phyloP scores from a whole-genome alignment of 2,113 vertebrate species.

The Octodon degus region DNA sequence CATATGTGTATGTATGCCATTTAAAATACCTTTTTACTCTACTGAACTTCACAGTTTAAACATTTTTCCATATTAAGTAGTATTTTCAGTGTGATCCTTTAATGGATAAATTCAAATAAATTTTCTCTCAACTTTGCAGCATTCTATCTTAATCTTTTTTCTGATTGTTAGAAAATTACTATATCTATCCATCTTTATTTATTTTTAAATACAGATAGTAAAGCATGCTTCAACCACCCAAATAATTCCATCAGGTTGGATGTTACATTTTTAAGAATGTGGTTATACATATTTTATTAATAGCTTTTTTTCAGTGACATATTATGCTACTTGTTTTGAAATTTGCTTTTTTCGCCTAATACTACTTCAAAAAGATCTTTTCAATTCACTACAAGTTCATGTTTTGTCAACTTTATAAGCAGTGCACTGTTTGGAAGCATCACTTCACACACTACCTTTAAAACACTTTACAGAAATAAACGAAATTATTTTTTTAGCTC shows the following conservation, averaged over 20 bases:
- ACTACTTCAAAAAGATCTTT: conserved; percentile 48
- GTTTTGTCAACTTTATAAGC: not conserved
- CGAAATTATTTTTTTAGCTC: not conserved
- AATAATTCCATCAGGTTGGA: not conserved
- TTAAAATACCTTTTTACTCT: conserved; percentile 5
- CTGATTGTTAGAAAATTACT: conserved; percentile 23
- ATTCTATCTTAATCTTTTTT: conserved; percentile 53
- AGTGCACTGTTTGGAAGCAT: not conserved
- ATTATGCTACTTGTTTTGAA: conserved; percentile 43
- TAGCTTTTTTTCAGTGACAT: conserved; percentile 42
- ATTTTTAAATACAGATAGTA: conserved; percentile 41
- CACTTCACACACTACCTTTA: conserved; percentile 31
- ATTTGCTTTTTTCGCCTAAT: not conserved
- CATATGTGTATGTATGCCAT: not conserved
- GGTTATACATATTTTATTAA: conserved; percentile 22
- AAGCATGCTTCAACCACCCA: conserved; percentile 13
- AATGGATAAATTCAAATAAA: conserved; percentile 53
- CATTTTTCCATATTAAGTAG: conserved; percentile 6
- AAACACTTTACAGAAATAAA: conserved; percentile 56
- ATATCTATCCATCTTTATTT: not conserved
- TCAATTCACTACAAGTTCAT: conserved; percentile 23
- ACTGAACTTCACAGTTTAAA: not conserved
- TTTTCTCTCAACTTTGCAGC: not conserved
- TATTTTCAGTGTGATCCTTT: conserved; percentile 50
- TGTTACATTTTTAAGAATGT: conserved; percentile 15